phyloP scores from a whole-genome alignment of 1,140 invertebrate species.

The Sitophilus oryzae region DNA sequence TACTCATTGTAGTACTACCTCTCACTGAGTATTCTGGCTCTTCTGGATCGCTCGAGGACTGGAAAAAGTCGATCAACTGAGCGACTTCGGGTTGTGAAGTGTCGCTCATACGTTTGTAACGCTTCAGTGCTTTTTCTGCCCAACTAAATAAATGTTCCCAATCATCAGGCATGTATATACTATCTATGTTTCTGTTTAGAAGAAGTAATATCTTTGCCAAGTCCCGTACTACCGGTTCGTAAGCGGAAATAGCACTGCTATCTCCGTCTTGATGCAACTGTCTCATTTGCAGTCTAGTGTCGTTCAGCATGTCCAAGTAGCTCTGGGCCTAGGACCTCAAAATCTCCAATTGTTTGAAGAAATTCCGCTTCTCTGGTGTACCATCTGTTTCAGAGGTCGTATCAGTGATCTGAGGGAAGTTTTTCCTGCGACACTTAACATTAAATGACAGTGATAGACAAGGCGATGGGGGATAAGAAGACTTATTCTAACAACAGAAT shows the following conservation, averaged over 20 bases:
- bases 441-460: conserved; percentile 56
- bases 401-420: conserved; percentile 40
- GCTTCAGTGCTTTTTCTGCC: conserved; percentile 64
- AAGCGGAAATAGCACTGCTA: conserved; percentile 61
- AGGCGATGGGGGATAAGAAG: conserved; percentile 55
- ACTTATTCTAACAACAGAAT: too few species aligned
- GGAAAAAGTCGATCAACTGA: conserved; percentile 60
- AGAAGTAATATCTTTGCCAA: conserved; percentile 67
- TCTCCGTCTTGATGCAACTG: conserved; percentile 61
- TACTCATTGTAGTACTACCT: conserved; percentile 46
- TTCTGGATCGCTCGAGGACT: conserved; percentile 45
- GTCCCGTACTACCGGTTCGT: conserved; percentile 66
- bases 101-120: conserved; percentile 61
- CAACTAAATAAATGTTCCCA: conserved; percentile 68
- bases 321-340: conserved; percentile 63
- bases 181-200: conserved; percentile 60
- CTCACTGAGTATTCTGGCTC: conserved; percentile 29
- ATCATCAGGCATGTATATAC: conserved; percentile 63
- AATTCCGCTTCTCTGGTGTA: conserved; percentile 57
- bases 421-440: conserved; percentile 52
- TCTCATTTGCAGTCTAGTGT: conserved; percentile 65
- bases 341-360: conserved; percentile 58
- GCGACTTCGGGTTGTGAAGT: conserved; percentile 49
- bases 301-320: conserved; percentile 69
- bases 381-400: conserved; percentile 41